These are phyloP conservation scores for Brachypteracias leptosomus DNA, from an alignment of 2,113 vertebrate species.

Conservation along the genomic window DNA sequence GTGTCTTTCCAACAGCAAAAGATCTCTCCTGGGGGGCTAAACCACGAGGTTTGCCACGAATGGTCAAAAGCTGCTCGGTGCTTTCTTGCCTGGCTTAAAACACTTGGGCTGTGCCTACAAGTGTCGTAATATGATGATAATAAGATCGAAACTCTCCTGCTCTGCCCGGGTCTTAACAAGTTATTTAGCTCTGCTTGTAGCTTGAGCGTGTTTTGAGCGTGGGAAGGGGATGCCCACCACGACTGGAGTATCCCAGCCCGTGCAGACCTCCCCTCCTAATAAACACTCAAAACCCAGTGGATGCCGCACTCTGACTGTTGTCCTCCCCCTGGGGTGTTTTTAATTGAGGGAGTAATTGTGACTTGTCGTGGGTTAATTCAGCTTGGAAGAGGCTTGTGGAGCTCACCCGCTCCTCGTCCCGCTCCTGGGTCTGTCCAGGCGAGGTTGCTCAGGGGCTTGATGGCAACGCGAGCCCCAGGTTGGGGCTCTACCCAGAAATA, in stretches of 20 bases:
- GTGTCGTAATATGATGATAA: too few species aligned
- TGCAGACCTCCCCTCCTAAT: background rate
- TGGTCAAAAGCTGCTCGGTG: too few species aligned
- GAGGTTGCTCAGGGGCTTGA: too few species aligned
- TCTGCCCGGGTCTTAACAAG: background rate
- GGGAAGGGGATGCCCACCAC: background rate
- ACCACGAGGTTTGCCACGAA: too few species aligned
- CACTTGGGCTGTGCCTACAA: too few species aligned
- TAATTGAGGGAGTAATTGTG: background rate
- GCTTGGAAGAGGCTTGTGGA: background rate
- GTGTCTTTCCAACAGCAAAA: background rate
- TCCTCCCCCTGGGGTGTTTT: background rate
- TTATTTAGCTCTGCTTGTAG: background rate
- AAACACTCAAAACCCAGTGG: background rate
- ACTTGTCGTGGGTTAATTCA: background rate
- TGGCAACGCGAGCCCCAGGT: background rate
- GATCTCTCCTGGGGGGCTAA: too few species aligned
- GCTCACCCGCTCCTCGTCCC: background rate
- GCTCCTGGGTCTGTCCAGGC: too few species aligned
- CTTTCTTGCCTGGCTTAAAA: too few species aligned
- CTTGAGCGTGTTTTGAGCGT: background rate
- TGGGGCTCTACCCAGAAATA: background rate
- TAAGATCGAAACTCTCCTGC: background rate
- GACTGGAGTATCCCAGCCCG: background rate
- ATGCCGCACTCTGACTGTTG: background rate